Conservation (phyloP, 2,888 invertebrate genomes). For the Acanthacorydalis orientalis region DNA sequence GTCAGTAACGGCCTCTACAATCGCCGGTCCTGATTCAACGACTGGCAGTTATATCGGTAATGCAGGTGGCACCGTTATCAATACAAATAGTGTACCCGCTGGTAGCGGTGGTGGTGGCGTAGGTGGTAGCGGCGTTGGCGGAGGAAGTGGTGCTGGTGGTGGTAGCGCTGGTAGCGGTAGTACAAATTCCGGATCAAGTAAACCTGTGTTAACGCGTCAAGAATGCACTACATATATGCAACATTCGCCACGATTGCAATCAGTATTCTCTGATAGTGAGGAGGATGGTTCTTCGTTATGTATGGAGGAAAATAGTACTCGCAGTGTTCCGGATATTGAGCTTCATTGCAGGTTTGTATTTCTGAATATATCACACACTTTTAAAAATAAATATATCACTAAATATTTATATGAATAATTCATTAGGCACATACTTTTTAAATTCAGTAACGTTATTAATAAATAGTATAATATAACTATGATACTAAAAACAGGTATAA, state of each 20-base stretch:
- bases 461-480: too few species aligned
- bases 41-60: background rate
- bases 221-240: constrained; percentile 64
- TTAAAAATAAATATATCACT: too few species aligned
- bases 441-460: too few species aligned
- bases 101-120: constrained; percentile 11
- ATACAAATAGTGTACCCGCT: constrained; percentile 16
- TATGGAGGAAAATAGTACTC: constrained; percentile 44
- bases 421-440: too few species aligned
- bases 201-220: constrained; percentile 72
- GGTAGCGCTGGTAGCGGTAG: constrained; percentile 17
- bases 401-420: too few species aligned
- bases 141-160: constrained; percentile 21
- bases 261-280: constrained; percentile 60
- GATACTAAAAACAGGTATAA: too few species aligned
- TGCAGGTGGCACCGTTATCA: constrained; percentile 18
- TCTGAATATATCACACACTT: background rate
- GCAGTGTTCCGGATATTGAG: constrained; percentile 70
- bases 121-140: constrained; percentile 3
- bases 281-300: constrained; percentile 51
- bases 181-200: constrained; percentile 36
- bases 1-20: background rate
- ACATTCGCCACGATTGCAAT: constrained; percentile 44
- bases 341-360: constrained; percentile 43
- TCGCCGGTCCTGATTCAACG: background rate